Percentiles rank a stretch among this genome's conserved stretches.
phyloP scores from a whole-genome alignment of 2,797 vertebrate species.

The Halcyon badia region DNA sequence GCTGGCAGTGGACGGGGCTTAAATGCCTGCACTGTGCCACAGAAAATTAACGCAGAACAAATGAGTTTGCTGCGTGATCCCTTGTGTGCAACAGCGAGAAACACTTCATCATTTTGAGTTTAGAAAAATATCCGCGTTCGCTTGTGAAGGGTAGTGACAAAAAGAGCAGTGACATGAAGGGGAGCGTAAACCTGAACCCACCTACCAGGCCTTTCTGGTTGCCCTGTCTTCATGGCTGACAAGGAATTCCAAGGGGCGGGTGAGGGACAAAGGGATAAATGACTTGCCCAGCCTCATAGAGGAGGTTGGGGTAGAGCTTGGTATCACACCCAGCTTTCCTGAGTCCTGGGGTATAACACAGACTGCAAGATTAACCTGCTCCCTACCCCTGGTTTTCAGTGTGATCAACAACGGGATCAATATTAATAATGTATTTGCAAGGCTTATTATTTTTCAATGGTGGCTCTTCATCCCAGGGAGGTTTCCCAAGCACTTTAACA shows the following conservation, averaged over 20 bases:
- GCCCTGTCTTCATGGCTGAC: not conserved
- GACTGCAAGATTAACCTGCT: not conserved
- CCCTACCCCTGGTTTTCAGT: not conserved
- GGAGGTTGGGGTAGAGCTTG: not conserved
- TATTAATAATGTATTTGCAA: constrained; percentile 50
- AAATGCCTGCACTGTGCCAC: not conserved
- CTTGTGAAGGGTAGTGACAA: not conserved
- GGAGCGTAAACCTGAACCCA: not conserved
- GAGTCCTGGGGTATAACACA: not conserved
- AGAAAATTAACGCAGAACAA: not conserved
- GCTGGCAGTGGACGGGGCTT: not conserved
- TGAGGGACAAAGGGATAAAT: not conserved
- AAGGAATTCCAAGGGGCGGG: not conserved
- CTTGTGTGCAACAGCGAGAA: fast-evolving
- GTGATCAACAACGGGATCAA: not conserved
- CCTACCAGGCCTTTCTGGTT: not conserved
- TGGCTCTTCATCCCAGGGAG: not conserved
- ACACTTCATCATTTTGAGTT: not conserved
- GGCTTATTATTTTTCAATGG: constrained; percentile 56
- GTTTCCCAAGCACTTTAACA: constrained; percentile 52
- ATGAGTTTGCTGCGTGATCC: not conserved
- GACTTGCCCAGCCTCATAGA: not conserved
- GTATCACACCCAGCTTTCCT: not conserved
- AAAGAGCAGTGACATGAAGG: not conserved
- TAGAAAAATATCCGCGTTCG: fast-evolving